Evolutionary conservation across 1,140 invertebrate species (phyloP).

Genomic region (Cotesia vestalis): DNA sequence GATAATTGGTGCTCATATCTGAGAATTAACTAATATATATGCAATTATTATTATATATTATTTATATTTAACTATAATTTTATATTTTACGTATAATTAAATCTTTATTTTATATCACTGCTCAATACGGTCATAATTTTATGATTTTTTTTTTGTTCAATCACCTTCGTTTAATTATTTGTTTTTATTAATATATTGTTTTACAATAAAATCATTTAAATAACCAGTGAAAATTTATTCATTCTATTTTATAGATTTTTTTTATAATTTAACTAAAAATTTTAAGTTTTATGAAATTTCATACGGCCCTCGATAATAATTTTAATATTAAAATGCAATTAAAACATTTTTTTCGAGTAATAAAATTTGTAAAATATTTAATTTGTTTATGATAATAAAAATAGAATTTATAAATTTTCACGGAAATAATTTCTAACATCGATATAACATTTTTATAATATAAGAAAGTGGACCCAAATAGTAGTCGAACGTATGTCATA

Average conservation of each 20-base stretch:
- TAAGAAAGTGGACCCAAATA: conserved; percentile 58
- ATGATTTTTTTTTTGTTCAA: conserved; percentile 19
- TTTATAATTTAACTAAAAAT: neutral
- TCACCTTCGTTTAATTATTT: conserved; percentile 2
- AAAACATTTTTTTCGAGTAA: neutral
- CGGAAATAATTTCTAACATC: conserved; percentile 26
- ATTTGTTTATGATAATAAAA: neutral
- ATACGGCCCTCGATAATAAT: too few relatives aligned
- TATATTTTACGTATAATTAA: neutral
- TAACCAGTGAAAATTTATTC: neutral
- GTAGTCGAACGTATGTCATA: conserved; percentile 51
- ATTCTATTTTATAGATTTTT: neutral
- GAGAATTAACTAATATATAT: too few relatives aligned
- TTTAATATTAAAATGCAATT: too few relatives aligned
- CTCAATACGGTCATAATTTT: conserved; percentile 26
- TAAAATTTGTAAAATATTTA: too few relatives aligned
- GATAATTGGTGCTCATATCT: neutral
- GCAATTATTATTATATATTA: conserved; percentile 17
- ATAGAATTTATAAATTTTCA: conserved; percentile 17
- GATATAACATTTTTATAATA: conserved; percentile 21
- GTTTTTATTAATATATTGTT: too few relatives aligned
- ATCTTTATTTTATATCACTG: conserved; percentile 27
- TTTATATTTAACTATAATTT: conserved; percentile 8
- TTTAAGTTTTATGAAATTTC: too few relatives aligned
- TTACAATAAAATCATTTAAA: conserved; percentile 1